These are phyloP conservation scores for Genyomyrus donnyi DNA, from an alignment of 2,113 vertebrate genomes.

Conservation along the genomic window DNA sequence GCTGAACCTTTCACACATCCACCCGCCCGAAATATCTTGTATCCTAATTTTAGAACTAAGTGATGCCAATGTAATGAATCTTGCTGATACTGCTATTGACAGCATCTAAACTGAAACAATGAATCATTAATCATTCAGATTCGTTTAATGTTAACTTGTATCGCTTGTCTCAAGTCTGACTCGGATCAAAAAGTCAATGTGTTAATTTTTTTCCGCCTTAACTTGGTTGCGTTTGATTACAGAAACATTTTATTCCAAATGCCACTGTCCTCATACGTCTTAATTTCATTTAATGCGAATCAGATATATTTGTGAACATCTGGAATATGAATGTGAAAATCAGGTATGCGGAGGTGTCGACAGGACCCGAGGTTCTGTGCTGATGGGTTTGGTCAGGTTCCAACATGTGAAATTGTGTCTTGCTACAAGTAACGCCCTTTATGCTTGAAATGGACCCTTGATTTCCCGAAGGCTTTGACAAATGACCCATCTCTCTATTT, in stretches of 20 bases:
- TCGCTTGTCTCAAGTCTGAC: neutral
- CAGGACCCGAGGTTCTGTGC: neutral
- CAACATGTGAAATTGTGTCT: neutral
- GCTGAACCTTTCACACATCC: neutral
- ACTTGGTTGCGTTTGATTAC: neutral
- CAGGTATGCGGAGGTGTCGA: neutral
- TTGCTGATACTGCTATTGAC: neutral
- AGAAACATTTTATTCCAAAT: neutral
- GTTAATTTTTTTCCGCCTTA: neutral
- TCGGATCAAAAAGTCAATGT: neutral
- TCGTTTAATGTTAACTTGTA: neutral
- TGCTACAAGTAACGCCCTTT: neutral
- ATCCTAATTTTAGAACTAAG: neutral
- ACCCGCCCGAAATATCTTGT: neutral
- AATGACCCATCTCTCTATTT: neutral
- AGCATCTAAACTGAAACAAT: neutral
- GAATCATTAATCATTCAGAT: neutral
- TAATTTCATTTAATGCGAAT: neutral
- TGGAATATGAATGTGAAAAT: neutral
- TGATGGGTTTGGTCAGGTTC: neutral
- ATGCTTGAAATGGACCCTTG: neutral
- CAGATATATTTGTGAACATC: neutral
- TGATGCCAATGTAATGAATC: neutral
- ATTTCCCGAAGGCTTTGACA: neutral
- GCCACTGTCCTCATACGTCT: neutral